A percentile compares a stretch with the other conserved stretches of the same genome.
Conservation (phyloP, 2,888 invertebrate genomes). For the Heteromurus nitidus region DNA sequence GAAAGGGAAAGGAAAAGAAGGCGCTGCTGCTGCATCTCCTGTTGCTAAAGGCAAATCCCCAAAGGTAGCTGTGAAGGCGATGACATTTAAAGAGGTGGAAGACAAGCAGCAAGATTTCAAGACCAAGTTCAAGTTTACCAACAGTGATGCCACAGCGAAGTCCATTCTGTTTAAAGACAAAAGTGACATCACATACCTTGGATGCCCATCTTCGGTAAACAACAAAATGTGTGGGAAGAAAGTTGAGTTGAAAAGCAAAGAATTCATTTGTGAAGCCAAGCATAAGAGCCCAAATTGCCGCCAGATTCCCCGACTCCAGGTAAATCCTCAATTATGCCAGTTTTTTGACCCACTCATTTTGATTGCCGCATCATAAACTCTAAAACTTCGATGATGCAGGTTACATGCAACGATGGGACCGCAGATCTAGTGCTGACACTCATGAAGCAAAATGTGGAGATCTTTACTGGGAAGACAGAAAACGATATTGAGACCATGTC, state of each 20-base stretch:
- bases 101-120: conserved; percentile 67
- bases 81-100: conserved; percentile 69
- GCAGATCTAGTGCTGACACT: conserved; percentile 68
- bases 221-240: conserved; percentile 70
- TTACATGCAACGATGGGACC: conserved; percentile 68
- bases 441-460: conserved; percentile 68
- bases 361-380: not conserved
- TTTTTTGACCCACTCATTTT: not conserved
- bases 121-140: conserved; percentile 68
- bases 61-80: conserved; percentile 34
- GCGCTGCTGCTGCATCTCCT: conserved; percentile 28
- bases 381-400: conserved; percentile 38
- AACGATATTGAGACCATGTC: conserved; percentile 66
- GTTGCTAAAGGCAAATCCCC: conserved; percentile 32
- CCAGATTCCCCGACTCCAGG: conserved; percentile 69
- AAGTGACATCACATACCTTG: conserved; percentile 71
- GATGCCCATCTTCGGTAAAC: conserved; percentile 65
- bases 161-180: conserved; percentile 70
- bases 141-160: conserved; percentile 62
- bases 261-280: conserved; percentile 70
- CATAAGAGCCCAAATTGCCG: conserved; percentile 69
- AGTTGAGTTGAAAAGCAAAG: conserved; percentile 70
- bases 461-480: conserved; percentile 66
- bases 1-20: conserved; percentile 43
- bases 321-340: conserved; percentile 10